A percentile compares a stretch with the other conserved stretches of the same genome.
These are phyloP conservation scores for Sinocyclocheilus anophthalmus DNA, from an alignment of 2,113 vertebrate genomes.

Conservation along the genomic window DNA sequence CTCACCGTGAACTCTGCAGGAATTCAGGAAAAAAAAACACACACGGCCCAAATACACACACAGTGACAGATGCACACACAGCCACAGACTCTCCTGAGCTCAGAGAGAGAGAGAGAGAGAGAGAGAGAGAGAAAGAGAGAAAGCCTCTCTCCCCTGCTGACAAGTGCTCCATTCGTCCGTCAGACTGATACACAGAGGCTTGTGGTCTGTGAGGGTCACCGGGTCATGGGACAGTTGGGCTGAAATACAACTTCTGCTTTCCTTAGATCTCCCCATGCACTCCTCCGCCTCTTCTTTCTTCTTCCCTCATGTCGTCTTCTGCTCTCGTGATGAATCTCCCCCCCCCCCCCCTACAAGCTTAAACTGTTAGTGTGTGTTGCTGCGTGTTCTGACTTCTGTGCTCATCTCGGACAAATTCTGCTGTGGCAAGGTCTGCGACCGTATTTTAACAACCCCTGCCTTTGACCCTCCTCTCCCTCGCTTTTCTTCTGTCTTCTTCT, in stretches of 20 bases:
- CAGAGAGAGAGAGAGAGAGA: conserved; percentile 2
- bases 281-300: conserved; percentile 17
- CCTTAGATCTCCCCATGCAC: conserved; percentile 21
- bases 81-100: conserved; percentile 31
- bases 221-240: conserved; percentile 44
- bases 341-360: no score
- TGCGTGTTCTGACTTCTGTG: not conserved
- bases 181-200: conserved; percentile 77
- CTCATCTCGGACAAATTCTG: not conserved
- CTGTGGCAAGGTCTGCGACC: not conserved
- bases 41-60: conserved; percentile 50
- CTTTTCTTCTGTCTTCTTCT: conserved; percentile 37
- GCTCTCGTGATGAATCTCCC: conserved; percentile 27
- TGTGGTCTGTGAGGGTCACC: conserved; percentile 65
- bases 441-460: conserved; percentile 11
- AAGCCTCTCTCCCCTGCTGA: conserved; percentile 53
- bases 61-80: conserved; percentile 28
- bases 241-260: conserved; percentile 37
- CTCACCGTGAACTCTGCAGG: conserved; percentile 79
- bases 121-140: conserved; percentile 12
- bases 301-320: not conserved
- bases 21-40: conserved; percentile 71
- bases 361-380: not conserved
- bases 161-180: conserved; percentile 73
- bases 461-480: conserved; percentile 2